Base-by-base conservation (phyloP, 2,888 invertebrate species). In the Priocnemis perturbator region DNA sequence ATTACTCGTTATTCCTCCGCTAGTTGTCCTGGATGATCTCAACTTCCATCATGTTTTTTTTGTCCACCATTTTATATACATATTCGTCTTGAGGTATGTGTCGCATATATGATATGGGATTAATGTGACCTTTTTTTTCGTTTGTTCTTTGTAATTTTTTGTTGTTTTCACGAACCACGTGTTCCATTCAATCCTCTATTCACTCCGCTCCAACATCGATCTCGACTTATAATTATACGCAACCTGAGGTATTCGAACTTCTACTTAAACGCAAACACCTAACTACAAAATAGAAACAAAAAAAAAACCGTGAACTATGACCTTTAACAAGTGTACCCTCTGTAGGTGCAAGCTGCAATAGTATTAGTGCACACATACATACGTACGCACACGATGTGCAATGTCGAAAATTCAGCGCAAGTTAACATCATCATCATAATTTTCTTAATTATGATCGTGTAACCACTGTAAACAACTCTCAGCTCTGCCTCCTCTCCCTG, bases 271-370 rank as follows among this genome's bases (percentile, higher is more conserved):
- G 20, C 75, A 71, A 69, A 60, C 74, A 79, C 76, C 79, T 9
- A 37, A 37, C 37, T 37, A 37, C 4, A 11, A 11, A 37, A 26
- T 4, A 26, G 26, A 26, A n/a, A n/a, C n/a, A n/a, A 3, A 37
- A 37, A 9, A 11, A 11, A 76, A 83, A 83, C 78, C 80, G 82
- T 82, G 80, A 79, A 77, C 79, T 81, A 84, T 78, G 60, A 37
- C 21, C 75, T 67, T 62, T 83, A 84, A 84, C 83, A 81, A 81
- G 82, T 84, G 81, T 37, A 37, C 37, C 80, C 64, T 61, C 61
- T 19, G 44, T 66, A 67, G 52, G 45, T 60, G 30, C 26, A 4
- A 50, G 37, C 45, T 58, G 58, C 21, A 45, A 37, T 37, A 45
- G 73, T 67, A 64, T 70, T 69, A 71, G 65, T 69, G 70, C 68